These are phyloP conservation scores for Taenaris catops DNA, from an alignment of 2,888 invertebrate species.

Conservation along the genomic window DNA sequence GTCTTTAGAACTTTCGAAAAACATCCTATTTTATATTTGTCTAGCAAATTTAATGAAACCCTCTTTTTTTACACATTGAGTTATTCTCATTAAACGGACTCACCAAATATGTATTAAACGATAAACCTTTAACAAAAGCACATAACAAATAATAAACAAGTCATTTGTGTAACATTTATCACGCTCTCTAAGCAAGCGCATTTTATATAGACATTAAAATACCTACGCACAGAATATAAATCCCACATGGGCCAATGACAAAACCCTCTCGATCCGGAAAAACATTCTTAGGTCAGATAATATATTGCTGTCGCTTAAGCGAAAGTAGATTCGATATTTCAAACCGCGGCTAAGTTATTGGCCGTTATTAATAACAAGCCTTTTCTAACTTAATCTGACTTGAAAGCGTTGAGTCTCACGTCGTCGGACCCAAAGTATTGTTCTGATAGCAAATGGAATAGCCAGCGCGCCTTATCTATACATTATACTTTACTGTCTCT, in stretches of 20 bases:
- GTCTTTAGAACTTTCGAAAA: too few relatives aligned
- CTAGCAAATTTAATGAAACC: too few relatives aligned
- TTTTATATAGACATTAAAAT: constrained; percentile 14
- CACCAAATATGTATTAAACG: too few relatives aligned
- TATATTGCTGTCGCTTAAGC: constrained; percentile 72
- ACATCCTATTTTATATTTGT: too few relatives aligned
- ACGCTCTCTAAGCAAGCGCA: neutral
- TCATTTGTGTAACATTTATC: constrained; percentile 7
- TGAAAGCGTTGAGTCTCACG: constrained; percentile 67
- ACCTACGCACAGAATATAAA: constrained; percentile 32
- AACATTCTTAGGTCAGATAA: constrained; percentile 67
- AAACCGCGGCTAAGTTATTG: constrained; percentile 71
- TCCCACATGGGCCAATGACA: constrained; percentile 48
- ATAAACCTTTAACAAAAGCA: too few relatives aligned
- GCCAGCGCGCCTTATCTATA: constrained; percentile 29
- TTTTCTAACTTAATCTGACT: constrained; percentile 77
- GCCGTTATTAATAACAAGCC: constrained; percentile 73
- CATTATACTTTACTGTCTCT: constrained; percentile 28
- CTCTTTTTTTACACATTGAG: too few relatives aligned
- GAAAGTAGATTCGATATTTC: constrained; percentile 75
- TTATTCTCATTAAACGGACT: too few relatives aligned
- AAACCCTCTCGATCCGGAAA: constrained; percentile 69
- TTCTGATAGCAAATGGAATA: constrained; percentile 54
- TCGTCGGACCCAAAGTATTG: constrained; percentile 62
- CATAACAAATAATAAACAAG: too few relatives aligned